Conservation (phyloP, 2,113 vertebrate species). For the Gobio gobio region DNA sequence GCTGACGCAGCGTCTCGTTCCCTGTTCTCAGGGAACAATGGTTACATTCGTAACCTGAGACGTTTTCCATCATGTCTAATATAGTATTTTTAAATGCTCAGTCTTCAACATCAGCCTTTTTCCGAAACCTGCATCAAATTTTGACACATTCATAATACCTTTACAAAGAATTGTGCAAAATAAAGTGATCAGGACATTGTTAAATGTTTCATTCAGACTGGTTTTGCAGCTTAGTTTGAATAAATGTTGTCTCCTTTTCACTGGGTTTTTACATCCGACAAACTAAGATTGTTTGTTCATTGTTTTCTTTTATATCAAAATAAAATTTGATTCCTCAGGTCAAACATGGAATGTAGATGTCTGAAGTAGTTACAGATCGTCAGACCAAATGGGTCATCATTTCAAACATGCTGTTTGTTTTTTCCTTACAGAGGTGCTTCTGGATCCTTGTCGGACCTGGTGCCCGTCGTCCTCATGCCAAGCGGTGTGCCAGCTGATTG, state of each 20-base stretch:
- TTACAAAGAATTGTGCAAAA: neutral
- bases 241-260: no score
- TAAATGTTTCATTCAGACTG: neutral
- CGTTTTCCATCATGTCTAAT: neutral
- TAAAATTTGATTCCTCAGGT: neutral
- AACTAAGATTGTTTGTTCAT: neutral
- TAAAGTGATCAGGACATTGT: neutral
- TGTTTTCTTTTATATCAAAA: neutral
- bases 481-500: slow-evolving; percentile 84
- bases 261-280: neutral
- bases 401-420: neutral
- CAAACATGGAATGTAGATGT: neutral
- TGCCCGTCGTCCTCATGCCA: slow-evolving; percentile 86
- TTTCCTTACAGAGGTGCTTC: slow-evolving; percentile 78
- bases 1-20: no score
- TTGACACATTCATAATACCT: neutral
- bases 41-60: no score
- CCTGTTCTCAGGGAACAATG: no score
- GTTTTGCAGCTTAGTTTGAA: neutral
- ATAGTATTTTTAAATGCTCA: neutral
- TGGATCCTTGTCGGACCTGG: slow-evolving; percentile 88
- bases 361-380: neutral
- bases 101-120: neutral
- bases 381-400: neutral
- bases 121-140: neutral